These are phyloP conservation scores for Heterotis niloticus DNA, from an alignment of 2,113 vertebrate species.

Conservation along the genomic window DNA sequence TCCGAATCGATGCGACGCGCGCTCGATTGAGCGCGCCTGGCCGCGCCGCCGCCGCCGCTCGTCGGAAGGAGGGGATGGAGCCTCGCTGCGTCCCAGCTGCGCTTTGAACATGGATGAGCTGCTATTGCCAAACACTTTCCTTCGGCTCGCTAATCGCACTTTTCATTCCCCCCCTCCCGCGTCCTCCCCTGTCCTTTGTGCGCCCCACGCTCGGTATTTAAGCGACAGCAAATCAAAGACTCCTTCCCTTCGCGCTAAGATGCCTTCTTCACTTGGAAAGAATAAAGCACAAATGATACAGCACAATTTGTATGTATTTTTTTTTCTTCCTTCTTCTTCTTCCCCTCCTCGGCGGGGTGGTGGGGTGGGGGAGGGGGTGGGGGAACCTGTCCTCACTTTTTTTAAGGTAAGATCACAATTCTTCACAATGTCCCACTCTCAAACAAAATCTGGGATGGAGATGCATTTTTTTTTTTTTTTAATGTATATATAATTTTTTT, in stretches of 20 bases:
- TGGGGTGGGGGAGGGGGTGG: conserved; percentile 37
- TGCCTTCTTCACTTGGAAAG: conserved; percentile 45
- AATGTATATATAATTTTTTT: conserved; percentile 13
- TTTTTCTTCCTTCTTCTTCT: conserved; percentile 25
- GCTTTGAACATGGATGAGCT: conserved; percentile 66
- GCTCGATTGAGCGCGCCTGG: conserved; percentile 90
- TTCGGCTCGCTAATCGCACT: conserved; percentile 58
- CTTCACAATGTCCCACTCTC: conserved; percentile 50
- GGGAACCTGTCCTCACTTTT: conserved; percentile 49
- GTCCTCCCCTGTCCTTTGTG: conserved; percentile 44
- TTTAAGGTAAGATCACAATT: conserved; percentile 63
- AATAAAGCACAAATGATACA: conserved; percentile 50
- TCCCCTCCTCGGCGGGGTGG: neutral
- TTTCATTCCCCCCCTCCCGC: conserved; percentile 28
- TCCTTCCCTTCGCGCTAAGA: conserved; percentile 49
- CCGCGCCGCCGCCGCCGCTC: conserved; percentile 76
- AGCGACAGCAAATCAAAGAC: conserved; percentile 58
- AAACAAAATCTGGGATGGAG: conserved; percentile 58
- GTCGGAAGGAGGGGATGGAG: conserved; percentile 65
- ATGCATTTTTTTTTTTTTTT: conserved; percentile 19
- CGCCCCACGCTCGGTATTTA: conserved; percentile 64
- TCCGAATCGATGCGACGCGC: conserved; percentile 84
- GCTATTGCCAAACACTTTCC: conserved; percentile 68
- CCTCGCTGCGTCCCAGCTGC: conserved; percentile 59
- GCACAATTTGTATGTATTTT: conserved; percentile 26